Evolutionary conservation across 2,888 invertebrate genomes (phyloP).

Genomic region (Venusia cambrica): DNA sequence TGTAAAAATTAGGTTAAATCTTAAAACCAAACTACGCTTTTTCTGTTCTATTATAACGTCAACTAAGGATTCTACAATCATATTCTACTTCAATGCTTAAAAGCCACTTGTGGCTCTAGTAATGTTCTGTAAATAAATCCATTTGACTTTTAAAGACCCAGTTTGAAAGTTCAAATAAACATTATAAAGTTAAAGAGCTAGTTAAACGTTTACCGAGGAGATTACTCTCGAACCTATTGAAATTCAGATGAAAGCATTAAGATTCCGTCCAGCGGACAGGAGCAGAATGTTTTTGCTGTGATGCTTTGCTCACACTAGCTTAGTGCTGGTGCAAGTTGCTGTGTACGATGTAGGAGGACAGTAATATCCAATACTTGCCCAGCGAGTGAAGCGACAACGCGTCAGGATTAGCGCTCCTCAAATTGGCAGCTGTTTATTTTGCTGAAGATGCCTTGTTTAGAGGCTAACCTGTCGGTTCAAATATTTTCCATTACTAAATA

Average conservation of each 20-base stretch:
- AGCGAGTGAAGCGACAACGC: too few species aligned
- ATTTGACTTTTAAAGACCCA: constrained; percentile 9
- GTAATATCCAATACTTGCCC: too few species aligned
- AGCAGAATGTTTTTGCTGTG: constrained; percentile 19
- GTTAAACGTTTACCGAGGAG: constrained; percentile 39
- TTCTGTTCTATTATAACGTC: too few species aligned
- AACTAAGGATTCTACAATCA: background rate
- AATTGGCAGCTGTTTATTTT: too few species aligned
- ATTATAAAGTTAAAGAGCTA: constrained; percentile 29
- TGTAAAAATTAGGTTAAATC: too few species aligned
- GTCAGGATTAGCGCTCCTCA: too few species aligned
- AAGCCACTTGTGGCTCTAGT: constrained; percentile 7
- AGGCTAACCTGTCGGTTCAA: too few species aligned
- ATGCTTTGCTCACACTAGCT: constrained; percentile 7
- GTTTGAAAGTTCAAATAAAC: constrained; percentile 22
- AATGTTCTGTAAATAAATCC: constrained; percentile 14
- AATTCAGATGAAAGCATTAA: constrained; percentile 56
- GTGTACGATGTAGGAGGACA: too few species aligned
- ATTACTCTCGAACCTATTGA: constrained; percentile 45
- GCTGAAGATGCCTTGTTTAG: too few species aligned
- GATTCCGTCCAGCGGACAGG: constrained; percentile 37
- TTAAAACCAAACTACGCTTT: too few species aligned
- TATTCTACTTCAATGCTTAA: background rate
- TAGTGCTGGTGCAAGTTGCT: constrained; percentile 1
- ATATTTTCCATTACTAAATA: too few species aligned